Evolutionary conservation across 2,113 vertebrate species (phyloP).

Genomic region (Coracopsis vasa): DNA sequence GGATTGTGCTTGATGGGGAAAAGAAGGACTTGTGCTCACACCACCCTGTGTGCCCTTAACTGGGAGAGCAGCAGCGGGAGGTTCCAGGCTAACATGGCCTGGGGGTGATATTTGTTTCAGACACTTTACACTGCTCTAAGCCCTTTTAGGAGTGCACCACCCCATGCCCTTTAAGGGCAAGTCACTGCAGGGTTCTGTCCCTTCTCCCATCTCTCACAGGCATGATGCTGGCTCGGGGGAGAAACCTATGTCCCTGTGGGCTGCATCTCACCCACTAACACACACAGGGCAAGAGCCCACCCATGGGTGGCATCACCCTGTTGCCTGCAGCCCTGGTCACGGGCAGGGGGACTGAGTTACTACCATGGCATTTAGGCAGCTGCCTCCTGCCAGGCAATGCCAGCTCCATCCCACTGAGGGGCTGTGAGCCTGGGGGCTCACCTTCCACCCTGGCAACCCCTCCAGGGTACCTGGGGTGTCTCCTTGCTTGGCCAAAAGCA

Average conservation of each 20-base stretch:
- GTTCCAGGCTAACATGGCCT: neutral
- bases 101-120: neutral
- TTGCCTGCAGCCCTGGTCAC: neutral
- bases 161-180: neutral
- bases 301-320: accelerated
- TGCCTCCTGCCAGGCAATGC: neutral
- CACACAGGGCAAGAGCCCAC: neutral
- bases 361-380: neutral
- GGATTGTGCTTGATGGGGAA: neutral
- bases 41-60: neutral
- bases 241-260: accelerated
- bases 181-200: neutral
- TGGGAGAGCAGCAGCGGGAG: neutral
- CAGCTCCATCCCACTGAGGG: neutral
- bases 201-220: neutral
- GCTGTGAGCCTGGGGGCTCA: accelerated
- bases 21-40: neutral
- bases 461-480: neutral
- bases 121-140: neutral
- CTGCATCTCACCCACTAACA: neutral
- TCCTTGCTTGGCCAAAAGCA: neutral
- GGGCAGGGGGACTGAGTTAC: neutral
- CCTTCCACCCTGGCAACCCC: accelerated
- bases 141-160: neutral
- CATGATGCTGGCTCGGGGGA: accelerated